Base-by-base conservation (phyloP, 2,888 invertebrate genomes). In the Drosophila maculinotata region DNA sequence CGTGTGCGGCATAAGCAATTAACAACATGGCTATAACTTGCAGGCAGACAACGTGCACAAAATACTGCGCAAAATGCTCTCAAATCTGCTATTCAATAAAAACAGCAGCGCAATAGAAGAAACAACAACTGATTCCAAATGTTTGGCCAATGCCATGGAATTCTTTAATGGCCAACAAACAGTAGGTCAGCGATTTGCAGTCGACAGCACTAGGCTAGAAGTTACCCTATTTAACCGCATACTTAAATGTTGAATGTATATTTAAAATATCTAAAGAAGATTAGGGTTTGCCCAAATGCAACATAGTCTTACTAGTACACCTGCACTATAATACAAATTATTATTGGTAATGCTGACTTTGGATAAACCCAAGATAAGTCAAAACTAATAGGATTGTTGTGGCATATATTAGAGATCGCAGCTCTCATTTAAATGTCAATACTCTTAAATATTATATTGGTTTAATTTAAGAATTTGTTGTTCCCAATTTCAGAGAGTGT, bases 1-100 rank as follows among this genome's bases (percentile, higher is more conserved):
- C 77, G 74, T 68, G 67, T 69, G 62, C 60, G 71, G 81, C 87
- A 84, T 84, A 69, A 77, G 64, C 85, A 81, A 81, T 81, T 81
- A 87, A 87, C 78, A 80, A 44, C 78, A 62, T 44, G 52, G 59
- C 38, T 33, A 69, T 72, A 75, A 60, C 76, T 69, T 76, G 70
- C 76, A 75, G 69, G 7, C 66, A 38, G 33, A 9, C 35, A 35
- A 36, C 45, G 20, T 49, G 38, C 38, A 38, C 35, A 8, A 30
- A 39, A 49, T 38, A 26, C 8, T 31, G 8, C 9, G 25, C 39
- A 49, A 58, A 52, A 57, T 57, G 57, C 58, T 51, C 41, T 39
- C 52, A 38, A 47, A 52, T 64, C 45, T 49, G 42, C 20, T 69
- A 51, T 60, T 58, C 60, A 71, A 71, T 62, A 49, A 56, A 74